Base-by-base conservation (phyloP, 2,888 invertebrate genomes). In the Lycocerus yunnanus region DNA sequence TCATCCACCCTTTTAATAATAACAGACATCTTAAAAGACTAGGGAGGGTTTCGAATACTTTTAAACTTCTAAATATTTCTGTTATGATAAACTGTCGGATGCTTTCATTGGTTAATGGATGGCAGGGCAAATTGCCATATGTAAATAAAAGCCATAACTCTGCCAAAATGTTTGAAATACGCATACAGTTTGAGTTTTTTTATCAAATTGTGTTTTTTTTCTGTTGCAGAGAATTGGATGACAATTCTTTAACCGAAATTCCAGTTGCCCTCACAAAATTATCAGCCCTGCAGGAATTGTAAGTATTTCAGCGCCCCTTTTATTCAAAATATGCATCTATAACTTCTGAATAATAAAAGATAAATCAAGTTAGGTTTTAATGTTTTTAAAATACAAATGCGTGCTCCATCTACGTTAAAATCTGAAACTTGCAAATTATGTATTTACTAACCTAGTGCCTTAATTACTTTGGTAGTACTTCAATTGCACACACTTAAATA, bases 221-320 rank as follows among this genome's bases (percentile, higher is more conserved):
- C 43, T 43, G 43, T 43, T 43, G 43, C 88, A 95, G 95, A 81
- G 93, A 94, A 87, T 88, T 95, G 83, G 93, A 93, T 86, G 92
- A 93, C 86, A 95, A 95, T 88, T 88, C 90, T 79, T 88, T 95
- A 85, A 90, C 90, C 80, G 91, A 92, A 85, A 90, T 97, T 84
- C 96, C 97, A 69, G 86, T 89, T 66, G 95, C 95, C 77, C 89
- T 96, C 78, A 90, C 90, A 79, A 91, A 92, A 85, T 89, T 96
- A 85, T 90, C 92, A 69, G 90, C 91, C 83, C 91, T 97, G 10
- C 93, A 94, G 85, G 95, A 96, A 88, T 88, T 97, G 97, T 97
- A 90, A 95, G 96, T 93, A 86, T 60, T 66, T 68, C 68, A 67
- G 60, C 66, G 15, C 43, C 43, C 43, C 43, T n/a, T 43, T 43